Base-by-base conservation (phyloP, 2,888 invertebrate species). In the Epinotia demarniana region DNA sequence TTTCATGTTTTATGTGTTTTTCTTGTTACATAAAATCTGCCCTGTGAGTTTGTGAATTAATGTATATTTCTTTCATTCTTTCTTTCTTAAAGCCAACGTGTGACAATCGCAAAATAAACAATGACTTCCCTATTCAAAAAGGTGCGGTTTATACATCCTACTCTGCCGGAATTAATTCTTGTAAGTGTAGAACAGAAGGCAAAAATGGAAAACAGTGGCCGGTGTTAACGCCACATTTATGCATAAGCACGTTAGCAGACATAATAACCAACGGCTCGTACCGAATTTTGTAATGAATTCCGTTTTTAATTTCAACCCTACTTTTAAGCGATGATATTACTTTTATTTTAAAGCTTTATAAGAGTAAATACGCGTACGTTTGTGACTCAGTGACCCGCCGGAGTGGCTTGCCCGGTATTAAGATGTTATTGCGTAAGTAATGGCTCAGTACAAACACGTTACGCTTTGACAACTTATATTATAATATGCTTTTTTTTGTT, bases 241-340 rank as follows among this genome's bases (percentile, higher is more conserved):
- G 89, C 89, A 85, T 81, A 80, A 80, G 84, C 88, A 90, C 88
- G 89, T 80, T 86, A 88, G 86, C 87, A 87, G 87, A 85, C 85
- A 88, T 86, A 88, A 89, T 86, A 85, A 33, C 84, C 88, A 88
- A 88, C 85, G 89, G 85, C 79, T 82, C 81, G 81, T 82, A 84
- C 82, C 82, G 80, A 90, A 90, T 87, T 91, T 90, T 86, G 82
- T 90, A 90, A 90, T 90, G 84, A 89, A 90, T 87, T 86, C 79
- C 83, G 83, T 83, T 85, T 88, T 91, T 89, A 88, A 88, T 88
- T 87, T 89, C 87, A 87, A 85, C 82, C 82, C 84, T 83, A 80
- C 83, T 63, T 63, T 53, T 43, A 67, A 67, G 60, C 49, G 53
- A 46, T 64, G 63, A 43, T 53, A 33, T 64, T 60, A 60, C 64